Conservation (phyloP, 2,888 invertebrate species). For the Ellobium chinense region DNA sequence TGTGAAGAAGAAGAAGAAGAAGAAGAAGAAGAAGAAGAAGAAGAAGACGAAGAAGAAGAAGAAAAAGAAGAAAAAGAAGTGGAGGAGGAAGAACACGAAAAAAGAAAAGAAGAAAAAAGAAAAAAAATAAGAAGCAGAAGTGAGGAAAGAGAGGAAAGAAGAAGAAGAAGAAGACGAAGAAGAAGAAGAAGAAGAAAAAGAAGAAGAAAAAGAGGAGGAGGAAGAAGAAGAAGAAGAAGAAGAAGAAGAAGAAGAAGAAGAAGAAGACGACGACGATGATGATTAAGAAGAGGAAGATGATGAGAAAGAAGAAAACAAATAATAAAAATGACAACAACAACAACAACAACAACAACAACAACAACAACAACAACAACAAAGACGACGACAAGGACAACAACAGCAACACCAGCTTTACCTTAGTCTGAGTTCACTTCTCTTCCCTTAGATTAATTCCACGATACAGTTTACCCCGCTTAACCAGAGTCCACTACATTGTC, state of each 20-base stretch:
- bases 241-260: conserved; percentile 19
- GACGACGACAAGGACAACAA: neutral
- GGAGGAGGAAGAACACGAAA: neutral
- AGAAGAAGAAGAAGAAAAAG: conserved; percentile 24
- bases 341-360: neutral
- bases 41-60: conserved; percentile 21
- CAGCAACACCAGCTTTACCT: neutral
- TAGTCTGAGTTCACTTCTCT: no score
- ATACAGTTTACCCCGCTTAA: no score
- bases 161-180: conserved; percentile 27
- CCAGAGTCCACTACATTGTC: no score
- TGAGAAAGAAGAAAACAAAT: neutral
- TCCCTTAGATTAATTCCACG: no score
- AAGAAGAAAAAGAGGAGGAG: conserved; percentile 19
- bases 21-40: conserved; percentile 22
- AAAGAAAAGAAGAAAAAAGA: neutral
- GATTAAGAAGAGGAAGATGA: no score
- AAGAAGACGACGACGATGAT: no score
- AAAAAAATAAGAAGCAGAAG: conserved; percentile 30
- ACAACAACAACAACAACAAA: neutral
- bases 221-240: conserved; percentile 27
- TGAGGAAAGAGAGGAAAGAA: conserved; percentile 13
- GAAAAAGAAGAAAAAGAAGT: neutral
- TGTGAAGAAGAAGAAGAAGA: neutral
- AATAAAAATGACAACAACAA: neutral